These are phyloP conservation scores for Autographa pulchrina DNA, from an alignment of 2,888 invertebrate genomes.

Conservation along the genomic window DNA sequence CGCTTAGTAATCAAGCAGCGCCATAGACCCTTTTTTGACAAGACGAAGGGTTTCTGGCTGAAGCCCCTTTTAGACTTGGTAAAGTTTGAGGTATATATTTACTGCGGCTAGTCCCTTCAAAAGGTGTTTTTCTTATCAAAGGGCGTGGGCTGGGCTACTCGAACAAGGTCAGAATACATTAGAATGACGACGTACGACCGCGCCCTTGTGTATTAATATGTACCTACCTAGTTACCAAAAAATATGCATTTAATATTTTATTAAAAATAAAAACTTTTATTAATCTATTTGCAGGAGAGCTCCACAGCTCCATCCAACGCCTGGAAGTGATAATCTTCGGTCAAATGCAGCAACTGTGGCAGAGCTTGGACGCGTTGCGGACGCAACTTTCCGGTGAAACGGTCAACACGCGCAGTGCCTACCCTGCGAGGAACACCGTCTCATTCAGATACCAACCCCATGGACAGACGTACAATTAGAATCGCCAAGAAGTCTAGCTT, in stretches of 20 bases:
- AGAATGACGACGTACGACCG: too few relatives aligned
- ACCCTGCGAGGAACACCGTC: constrained; percentile 75
- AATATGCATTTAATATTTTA: too few relatives aligned
- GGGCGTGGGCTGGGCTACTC: too few relatives aligned
- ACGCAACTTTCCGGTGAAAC: constrained; percentile 68
- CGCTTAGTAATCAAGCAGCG: too few relatives aligned
- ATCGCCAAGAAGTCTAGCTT: neutral
- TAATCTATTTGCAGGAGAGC: constrained; percentile 79
- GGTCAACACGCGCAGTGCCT: constrained; percentile 48
- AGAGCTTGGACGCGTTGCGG: constrained; percentile 82
- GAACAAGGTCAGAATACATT: too few relatives aligned
- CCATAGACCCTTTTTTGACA: too few relatives aligned
- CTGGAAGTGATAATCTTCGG: constrained; percentile 84
- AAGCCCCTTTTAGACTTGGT: too few relatives aligned
- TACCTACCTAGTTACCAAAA: neutral
- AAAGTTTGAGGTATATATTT: too few relatives aligned
- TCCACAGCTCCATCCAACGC: constrained; percentile 81
- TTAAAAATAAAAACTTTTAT: neutral
- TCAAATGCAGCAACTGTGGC: constrained; percentile 87
- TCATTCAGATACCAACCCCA: constrained; percentile 48
- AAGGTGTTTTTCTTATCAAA: too few relatives aligned
- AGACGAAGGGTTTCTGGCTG: too few relatives aligned
- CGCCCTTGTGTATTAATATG: too few relatives aligned
- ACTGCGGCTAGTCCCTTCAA: too few relatives aligned
- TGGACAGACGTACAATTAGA: neutral